Evolutionary conservation across 2,797 vertebrate species (phyloP).

Genomic region (Microctenopoma lineatum): DNA sequence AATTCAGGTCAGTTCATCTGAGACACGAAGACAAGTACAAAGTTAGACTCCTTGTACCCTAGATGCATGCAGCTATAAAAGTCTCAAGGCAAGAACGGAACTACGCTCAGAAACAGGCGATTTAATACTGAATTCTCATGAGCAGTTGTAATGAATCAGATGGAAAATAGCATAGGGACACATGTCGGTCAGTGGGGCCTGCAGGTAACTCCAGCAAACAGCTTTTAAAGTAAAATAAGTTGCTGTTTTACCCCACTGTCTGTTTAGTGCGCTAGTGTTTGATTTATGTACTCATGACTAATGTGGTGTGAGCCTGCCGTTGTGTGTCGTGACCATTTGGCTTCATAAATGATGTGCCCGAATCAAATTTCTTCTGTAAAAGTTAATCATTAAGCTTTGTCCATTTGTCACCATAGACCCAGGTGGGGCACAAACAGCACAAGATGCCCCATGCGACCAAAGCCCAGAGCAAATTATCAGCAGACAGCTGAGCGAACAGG

Average conservation of each 20-base stretch:
- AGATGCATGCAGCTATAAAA: constrained; percentile 7
- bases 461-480: constrained; percentile 57
- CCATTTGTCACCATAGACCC: constrained; percentile 45
- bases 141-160: neutral
- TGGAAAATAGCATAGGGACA: neutral
- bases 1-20: constrained; percentile 47
- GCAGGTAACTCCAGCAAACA: constrained; percentile 26
- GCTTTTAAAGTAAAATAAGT: neutral
- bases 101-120: neutral
- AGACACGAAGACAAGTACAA: constrained; percentile 15
- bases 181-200: neutral
- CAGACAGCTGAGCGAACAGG: constrained; percentile 83
- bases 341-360: neutral
- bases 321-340: neutral
- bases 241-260: neutral
- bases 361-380: neutral
- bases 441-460: constrained; percentile 34
- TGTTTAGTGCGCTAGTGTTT: neutral
- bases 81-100: neutral
- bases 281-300: neutral
- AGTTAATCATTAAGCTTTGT: constrained; percentile 55
- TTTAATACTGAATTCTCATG: neutral
- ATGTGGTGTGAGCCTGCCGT: neutral
- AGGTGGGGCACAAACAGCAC: constrained; percentile 49
- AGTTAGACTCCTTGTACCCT: constrained; percentile 24